Evolutionary conservation across 2,797 vertebrate species (phyloP).

Genomic region (Echeneis naucrates): DNA sequence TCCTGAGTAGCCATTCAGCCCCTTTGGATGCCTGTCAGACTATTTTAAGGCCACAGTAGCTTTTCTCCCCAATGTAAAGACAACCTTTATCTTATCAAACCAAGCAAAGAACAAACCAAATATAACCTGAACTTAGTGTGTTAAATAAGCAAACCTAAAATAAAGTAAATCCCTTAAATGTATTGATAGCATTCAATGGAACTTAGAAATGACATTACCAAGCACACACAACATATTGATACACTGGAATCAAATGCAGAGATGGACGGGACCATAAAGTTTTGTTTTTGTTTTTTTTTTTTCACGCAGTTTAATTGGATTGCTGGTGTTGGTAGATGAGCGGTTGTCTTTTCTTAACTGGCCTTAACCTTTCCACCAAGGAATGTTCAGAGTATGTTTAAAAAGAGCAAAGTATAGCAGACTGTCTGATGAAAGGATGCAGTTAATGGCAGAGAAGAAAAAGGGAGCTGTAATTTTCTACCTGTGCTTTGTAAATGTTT

Average conservation of each 20-base stretch:
- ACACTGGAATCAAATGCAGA: conserved; percentile 14
- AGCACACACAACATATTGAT: conserved; percentile 20
- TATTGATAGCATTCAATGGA: conserved; percentile 5
- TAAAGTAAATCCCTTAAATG: background rate
- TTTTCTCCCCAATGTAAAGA: conserved; percentile 42
- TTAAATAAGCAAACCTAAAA: background rate
- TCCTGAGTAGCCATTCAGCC: conserved; percentile 52
- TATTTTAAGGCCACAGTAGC: conserved; percentile 57
- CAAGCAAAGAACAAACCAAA: conserved; percentile 61
- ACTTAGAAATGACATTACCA: conserved; percentile 15
- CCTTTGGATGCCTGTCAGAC: conserved; percentile 50
- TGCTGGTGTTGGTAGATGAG: conserved; percentile 62
- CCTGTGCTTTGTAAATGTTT: conserved; percentile 94
- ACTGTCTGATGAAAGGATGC: conserved; percentile 51
- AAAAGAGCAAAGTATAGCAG: conserved; percentile 60
- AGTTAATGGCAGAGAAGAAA: conserved; percentile 58
- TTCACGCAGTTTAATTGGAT: conserved; percentile 27
- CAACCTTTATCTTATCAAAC: conserved; percentile 55
- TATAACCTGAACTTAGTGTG: conserved; percentile 3
- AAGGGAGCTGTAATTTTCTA: conserved; percentile 91
- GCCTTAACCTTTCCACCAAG: conserved; percentile 68
- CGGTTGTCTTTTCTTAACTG: conserved; percentile 64
- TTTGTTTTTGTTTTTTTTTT: no score
- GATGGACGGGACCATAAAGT: conserved; percentile 17
- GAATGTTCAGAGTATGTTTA: conserved; percentile 49